Conservation (phyloP, 2,888 invertebrate genomes). For the Epirrita christyi region DNA sequence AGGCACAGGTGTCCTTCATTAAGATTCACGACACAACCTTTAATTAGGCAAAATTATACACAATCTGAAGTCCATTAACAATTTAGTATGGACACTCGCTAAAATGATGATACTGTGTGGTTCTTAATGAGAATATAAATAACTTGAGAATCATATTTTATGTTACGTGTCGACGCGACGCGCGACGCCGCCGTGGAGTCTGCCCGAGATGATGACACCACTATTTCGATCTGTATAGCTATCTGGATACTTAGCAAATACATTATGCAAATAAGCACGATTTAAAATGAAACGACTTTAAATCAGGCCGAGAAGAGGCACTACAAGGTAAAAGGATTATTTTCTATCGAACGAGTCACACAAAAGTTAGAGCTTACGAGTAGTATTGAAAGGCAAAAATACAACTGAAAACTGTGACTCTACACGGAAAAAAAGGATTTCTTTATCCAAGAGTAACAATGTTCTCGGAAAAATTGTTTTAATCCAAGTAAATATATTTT, state of each 20-base stretch:
- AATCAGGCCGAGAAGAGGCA: constrained; percentile 41
- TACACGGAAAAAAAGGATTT: no score
- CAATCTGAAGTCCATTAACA: constrained; percentile 49
- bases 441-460: no score
- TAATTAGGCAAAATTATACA: constrained; percentile 47
- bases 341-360: constrained; percentile 31
- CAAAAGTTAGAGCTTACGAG: constrained; percentile 9
- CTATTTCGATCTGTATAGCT: constrained; percentile 56
- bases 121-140: constrained; percentile 55
- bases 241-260: constrained; percentile 53
- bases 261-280: constrained; percentile 55
- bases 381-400: no score
- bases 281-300: constrained; percentile 40
- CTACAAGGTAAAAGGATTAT: constrained; percentile 41
- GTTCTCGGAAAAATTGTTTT: no score
- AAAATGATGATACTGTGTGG: constrained; percentile 35
- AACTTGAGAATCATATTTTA: constrained; percentile 39
- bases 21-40: constrained; percentile 16
- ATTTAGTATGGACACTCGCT: constrained; percentile 46
- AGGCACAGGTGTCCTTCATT: constrained; percentile 28
- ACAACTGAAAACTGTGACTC: no score
- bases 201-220: constrained; percentile 55
- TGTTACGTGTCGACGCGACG: constrained; percentile 43
- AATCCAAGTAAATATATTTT: no score
- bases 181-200: constrained; percentile 61